Evolutionary conservation across 2,113 vertebrate genomes (phyloP).

Genomic region (Chloebia gouldiae): DNA sequence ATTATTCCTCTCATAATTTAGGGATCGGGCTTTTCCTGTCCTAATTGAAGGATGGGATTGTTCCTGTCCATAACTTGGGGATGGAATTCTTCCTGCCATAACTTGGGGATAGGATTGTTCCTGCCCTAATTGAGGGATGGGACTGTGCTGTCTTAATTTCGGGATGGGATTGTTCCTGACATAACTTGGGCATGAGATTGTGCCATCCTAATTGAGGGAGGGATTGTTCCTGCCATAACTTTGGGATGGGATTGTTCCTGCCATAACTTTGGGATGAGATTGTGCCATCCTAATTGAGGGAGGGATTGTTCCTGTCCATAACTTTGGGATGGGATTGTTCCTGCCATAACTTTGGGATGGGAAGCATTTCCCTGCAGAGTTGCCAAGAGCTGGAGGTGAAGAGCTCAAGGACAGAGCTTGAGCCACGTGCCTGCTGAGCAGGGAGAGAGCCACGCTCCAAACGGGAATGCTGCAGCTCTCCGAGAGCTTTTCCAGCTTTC

Average conservation of each 20-base stretch:
- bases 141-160: too few species aligned
- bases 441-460: fast-evolving
- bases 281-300: neutral
- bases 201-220: neutral
- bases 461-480: fast-evolving
- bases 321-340: too few species aligned
- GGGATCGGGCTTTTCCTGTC: neutral
- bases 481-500: neutral
- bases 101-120: neutral
- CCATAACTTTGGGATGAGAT: neutral
- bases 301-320: neutral
- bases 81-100: too few species aligned
- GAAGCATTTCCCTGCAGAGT: fast-evolving
- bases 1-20: neutral
- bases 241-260: too few species aligned
- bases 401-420: neutral
- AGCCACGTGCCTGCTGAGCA: fast-evolving
- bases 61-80: neutral
- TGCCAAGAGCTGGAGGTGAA: neutral
- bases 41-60: too few species aligned
- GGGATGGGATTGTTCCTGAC: neutral
- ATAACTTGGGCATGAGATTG: too few species aligned
- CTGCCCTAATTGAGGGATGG: too few species aligned
- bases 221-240: too few species aligned
- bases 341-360: neutral